Conservation (phyloP, 2,113 vertebrate species). For the Tetraodon nigroviridis region DNA sequence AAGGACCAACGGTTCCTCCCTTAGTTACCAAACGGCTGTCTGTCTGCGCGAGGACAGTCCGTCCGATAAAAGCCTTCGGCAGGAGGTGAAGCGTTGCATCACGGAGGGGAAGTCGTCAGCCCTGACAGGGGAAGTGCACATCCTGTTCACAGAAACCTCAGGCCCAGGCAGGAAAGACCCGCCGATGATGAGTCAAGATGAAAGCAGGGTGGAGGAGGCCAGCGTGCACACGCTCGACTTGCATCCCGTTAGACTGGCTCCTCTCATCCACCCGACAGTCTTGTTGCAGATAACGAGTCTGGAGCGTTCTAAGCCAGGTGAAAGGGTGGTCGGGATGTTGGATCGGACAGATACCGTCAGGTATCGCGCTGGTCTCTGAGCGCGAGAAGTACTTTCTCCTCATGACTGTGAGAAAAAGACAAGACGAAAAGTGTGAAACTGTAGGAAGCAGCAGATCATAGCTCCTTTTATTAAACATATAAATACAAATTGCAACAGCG, state of each 20-base stretch:
- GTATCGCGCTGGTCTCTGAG: too few relatives aligned
- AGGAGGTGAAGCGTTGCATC: slow-evolving; percentile 9
- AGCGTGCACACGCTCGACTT: background rate
- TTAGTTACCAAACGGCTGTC: background rate
- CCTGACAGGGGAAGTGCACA: background rate
- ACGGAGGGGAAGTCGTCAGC: background rate
- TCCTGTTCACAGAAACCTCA: slow-evolving; percentile 39
- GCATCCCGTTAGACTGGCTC: slow-evolving; percentile 5
- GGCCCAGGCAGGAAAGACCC: slow-evolving; percentile 10
- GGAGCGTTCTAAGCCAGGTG: too few relatives aligned
- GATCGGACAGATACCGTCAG: too few relatives aligned
- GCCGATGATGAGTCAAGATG: background rate
- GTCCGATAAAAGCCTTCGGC: background rate
- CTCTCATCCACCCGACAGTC: background rate
- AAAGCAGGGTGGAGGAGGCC: background rate
- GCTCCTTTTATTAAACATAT: slow-evolving; percentile 67
- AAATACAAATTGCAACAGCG: slow-evolving; percentile 67
- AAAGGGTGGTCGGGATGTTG: too few relatives aligned
- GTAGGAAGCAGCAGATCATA: slow-evolving; percentile 35
- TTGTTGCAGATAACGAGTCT: background rate
- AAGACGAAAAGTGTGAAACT: background rate
- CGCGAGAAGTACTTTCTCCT: too few relatives aligned
- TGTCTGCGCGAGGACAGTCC: background rate
- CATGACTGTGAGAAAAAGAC: background rate
- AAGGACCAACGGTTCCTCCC: background rate